Evolutionary conservation across 2,113 vertebrate species (phyloP), one percentile per base, ranked within the genome.

Genomic region (Crocuta crocuta): DNA sequence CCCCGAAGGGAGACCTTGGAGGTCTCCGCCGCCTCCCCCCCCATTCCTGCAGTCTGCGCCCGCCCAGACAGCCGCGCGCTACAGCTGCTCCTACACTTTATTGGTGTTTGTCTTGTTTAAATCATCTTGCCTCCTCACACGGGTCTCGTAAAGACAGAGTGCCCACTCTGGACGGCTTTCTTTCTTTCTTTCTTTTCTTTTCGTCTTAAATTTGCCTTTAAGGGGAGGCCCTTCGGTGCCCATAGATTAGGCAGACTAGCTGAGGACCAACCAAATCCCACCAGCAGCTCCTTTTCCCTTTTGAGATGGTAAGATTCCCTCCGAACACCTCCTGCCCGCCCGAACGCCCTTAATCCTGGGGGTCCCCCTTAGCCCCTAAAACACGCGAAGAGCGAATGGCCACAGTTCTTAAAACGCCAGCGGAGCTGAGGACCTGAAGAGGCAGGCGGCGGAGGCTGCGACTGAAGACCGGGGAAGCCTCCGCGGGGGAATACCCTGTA

Each of bases 21-120:
- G 97, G 92, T 94, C 97, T 93, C 76, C 10, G 55, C 26, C 66
- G 70, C 92, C 81, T 12, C 50, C 50, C 48, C 48, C 48, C 48
- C 87, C 58, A 12, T 95, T 65, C 70, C 66, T 83, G 79, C 76
- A 66, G 96, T 78, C 92, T 88, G 71, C 19, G 93, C 96, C 80
- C 23, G 55, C 92, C 91, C 84, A 73, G 96, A 94, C 84, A 88
- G 24, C 91, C 15, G 94, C 45, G 76, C 92, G 74, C 89, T 66
- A 31, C 87, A 53, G 61, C 92, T 88, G 90, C 90, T 96, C 7
- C 5, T 31, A 85, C 74, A 96, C 96, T 97, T 96, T 43, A 86
- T 63, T 70, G 81, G 50, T 89, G 95, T 98, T 92, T 89, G 83
- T 81, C 79, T 87, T 73, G 91, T 98, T 98, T 98, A 94, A 98